These are phyloP conservation scores for Littorina saxatilis DNA, from an alignment of 1,140 invertebrate genomes.

Conservation along the genomic window DNA sequence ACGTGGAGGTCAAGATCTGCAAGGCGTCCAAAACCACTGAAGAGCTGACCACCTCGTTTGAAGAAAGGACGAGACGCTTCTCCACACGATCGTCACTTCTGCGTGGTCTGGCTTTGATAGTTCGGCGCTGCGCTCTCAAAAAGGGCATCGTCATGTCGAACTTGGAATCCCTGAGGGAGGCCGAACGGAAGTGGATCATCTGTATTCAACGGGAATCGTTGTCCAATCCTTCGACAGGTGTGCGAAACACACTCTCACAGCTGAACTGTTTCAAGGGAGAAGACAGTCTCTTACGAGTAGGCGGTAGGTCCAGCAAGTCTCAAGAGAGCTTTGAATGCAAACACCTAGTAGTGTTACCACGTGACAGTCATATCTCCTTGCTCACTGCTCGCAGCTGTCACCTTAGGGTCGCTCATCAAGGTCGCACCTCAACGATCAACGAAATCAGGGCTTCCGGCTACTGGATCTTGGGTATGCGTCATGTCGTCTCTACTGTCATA, in stretches of 20 bases:
- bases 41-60: neutral
- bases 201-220: no score
- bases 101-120: neutral
- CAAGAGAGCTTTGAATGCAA: neutral
- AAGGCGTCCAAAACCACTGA: constrained; percentile 1
- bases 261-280: constrained; percentile 42
- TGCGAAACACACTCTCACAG: constrained; percentile 16
- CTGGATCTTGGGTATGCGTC: constrained; percentile 45
- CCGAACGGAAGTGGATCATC: no score
- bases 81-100: neutral
- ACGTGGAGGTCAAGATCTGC: constrained; percentile 41
- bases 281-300: constrained; percentile 37
- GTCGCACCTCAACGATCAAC: constrained; percentile 45
- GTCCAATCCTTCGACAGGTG: no score
- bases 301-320: constrained; percentile 38
- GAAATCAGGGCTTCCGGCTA: constrained; percentile 39
- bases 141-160: no score
- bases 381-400: constrained; percentile 42
- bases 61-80: neutral
- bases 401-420: constrained; percentile 38
- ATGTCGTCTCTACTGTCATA: constrained; percentile 30
- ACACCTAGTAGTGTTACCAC: constrained; percentile 43
- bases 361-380: constrained; percentile 28
- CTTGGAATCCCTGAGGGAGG: no score
- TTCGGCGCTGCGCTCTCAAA: neutral